Conservation (phyloP, 2,113 vertebrate genomes). For the Brachyistius frenatus region DNA sequence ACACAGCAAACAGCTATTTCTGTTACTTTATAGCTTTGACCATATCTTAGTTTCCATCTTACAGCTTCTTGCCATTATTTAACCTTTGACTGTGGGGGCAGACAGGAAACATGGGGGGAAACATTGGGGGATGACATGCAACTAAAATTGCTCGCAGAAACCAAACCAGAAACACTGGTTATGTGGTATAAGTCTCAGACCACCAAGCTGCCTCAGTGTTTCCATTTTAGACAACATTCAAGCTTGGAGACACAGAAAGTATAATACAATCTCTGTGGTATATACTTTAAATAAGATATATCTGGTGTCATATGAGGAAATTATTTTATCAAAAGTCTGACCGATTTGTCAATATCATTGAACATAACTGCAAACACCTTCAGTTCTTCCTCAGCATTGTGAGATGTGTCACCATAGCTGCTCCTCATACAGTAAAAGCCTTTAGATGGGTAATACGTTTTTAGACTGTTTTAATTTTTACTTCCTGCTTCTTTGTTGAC, state of each 20-base stretch:
- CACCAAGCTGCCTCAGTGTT: constrained; percentile 8
- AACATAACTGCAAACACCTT: background rate
- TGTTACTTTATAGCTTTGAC: background rate
- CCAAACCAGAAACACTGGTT: constrained; percentile 21
- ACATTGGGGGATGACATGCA: background rate
- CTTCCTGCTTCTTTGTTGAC: constrained; percentile 24
- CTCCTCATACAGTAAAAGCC: background rate
- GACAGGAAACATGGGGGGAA: constrained; percentile 12
- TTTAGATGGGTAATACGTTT: background rate
- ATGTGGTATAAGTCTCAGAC: background rate
- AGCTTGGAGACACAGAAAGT: background rate
- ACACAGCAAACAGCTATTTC: background rate
- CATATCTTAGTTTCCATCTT: constrained; percentile 7
- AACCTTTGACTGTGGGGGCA: constrained; percentile 3
- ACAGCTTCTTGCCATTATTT: background rate
- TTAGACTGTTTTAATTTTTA: background rate
- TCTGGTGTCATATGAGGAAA: background rate
- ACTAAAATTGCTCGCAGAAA: constrained; percentile 13
- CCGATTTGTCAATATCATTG: background rate
- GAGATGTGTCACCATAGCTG: background rate
- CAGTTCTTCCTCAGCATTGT: background rate
- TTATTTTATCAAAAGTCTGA: background rate
- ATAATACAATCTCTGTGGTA: background rate
- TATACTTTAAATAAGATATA: background rate
- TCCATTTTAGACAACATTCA: constrained; percentile 10